phyloP scores from a whole-genome alignment of 2,888 invertebrate genomes.

The Xestia c-nigrum region DNA sequence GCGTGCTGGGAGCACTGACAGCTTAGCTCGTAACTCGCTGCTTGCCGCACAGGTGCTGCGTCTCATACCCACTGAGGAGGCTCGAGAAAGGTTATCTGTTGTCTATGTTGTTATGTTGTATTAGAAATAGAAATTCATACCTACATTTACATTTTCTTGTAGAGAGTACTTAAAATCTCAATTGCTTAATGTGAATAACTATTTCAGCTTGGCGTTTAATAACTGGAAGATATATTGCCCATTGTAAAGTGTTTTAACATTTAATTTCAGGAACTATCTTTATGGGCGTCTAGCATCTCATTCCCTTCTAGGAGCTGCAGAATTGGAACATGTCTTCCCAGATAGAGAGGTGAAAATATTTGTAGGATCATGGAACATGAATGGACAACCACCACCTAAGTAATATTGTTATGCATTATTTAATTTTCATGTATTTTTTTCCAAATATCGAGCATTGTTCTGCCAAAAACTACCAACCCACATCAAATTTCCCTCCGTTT shows the following conservation, averaged over 20 bases:
- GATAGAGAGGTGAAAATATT: slow-evolving; percentile 96
- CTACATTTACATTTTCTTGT: slow-evolving; percentile 5
- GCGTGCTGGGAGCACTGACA: slow-evolving; percentile 91
- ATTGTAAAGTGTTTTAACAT: slow-evolving; percentile 6
- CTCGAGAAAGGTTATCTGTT: slow-evolving; percentile 92
- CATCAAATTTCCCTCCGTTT: not conserved
- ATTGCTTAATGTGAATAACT: slow-evolving; percentile 19
- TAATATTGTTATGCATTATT: slow-evolving; percentile 78
- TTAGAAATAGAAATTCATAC: slow-evolving; percentile 7
- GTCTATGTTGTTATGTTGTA: slow-evolving; percentile 31
- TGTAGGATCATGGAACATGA: slow-evolving; percentile 99
- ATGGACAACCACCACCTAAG: slow-evolving; percentile 96
- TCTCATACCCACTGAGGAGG: slow-evolving; percentile 95
- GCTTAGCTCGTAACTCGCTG: slow-evolving; percentile 93
- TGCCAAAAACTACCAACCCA: not conserved
- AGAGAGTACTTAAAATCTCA: slow-evolving; percentile 6
- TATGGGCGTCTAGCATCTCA: slow-evolving; percentile 95
- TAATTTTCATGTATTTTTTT: not conserved
- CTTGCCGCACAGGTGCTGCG: slow-evolving; percentile 95
- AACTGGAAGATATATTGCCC: not conserved
- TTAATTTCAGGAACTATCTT: slow-evolving; percentile 92
- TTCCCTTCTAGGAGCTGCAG: slow-evolving; percentile 95
- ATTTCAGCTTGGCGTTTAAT: slow-evolving; percentile 16
- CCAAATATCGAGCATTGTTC: not conserved
- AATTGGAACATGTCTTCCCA: slow-evolving; percentile 96